Percentiles rank a stretch among this genome's conserved stretches.
phyloP scores from a whole-genome alignment of 2,888 invertebrate species.

The Pardosa pseudoannulata region DNA sequence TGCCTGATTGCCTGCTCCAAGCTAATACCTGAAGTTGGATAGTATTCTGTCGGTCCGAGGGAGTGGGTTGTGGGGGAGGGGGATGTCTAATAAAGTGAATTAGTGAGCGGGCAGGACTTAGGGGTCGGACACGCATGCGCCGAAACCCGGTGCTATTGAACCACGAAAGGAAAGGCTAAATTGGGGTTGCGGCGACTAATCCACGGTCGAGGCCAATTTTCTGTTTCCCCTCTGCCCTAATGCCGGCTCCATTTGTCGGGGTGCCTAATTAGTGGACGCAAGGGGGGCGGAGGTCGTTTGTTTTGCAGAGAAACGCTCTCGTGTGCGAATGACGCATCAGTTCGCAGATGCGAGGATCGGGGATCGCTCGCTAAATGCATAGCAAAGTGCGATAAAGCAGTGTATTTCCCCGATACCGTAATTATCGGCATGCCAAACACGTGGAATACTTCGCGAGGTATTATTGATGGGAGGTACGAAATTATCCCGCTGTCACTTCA shows the following conservation, averaged over 20 bases:
- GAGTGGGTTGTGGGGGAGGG: too few species aligned
- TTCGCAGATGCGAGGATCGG: not conserved
- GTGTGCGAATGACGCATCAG: not conserved
- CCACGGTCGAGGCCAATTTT: conserved; percentile 46
- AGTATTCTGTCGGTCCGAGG: too few species aligned
- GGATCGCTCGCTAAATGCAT: not conserved
- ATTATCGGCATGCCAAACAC: not conserved
- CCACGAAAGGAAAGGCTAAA: conserved; percentile 31
- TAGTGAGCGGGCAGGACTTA: too few species aligned
- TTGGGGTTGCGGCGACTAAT: conserved; percentile 44
- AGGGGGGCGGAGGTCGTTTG: conserved; percentile 11
- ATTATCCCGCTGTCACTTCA: too few species aligned
- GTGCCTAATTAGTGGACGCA: conserved; percentile 12
- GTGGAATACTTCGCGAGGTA: not conserved
- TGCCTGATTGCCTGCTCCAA: too few species aligned
- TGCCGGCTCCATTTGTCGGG: conserved; percentile 9
- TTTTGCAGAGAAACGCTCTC: not conserved
- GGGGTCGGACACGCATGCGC: not conserved
- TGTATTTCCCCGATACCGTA: not conserved
- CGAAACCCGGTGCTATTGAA: not conserved
- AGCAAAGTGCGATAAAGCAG: not conserved
- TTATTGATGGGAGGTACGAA: not conserved
- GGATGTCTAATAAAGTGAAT: too few species aligned
- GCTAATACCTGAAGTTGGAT: too few species aligned
- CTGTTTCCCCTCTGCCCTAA: conserved; percentile 5